phyloP scores from a whole-genome alignment of 1,140 invertebrate species.

The Platyscapa corneri region DNA sequence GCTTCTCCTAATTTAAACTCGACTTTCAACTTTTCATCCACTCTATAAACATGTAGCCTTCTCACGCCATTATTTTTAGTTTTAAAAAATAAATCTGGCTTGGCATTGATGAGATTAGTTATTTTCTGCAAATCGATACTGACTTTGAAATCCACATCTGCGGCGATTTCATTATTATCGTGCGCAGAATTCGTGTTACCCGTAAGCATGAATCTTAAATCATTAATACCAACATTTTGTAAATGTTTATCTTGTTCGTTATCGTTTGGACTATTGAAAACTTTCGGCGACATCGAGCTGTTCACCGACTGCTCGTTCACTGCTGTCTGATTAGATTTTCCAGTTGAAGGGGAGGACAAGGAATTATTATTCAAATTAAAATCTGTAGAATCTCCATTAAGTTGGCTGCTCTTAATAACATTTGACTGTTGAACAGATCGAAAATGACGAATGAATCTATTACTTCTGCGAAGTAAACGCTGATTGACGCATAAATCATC shows the following conservation, averaged over 20 bases:
- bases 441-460: slow-evolving; percentile 41
- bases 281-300: slow-evolving; percentile 40
- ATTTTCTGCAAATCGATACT: slow-evolving; percentile 69
- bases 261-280: background rate
- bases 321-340: slow-evolving; percentile 28
- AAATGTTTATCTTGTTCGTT: slow-evolving; percentile 40
- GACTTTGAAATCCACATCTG: slow-evolving; percentile 58
- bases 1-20: slow-evolving; percentile 29
- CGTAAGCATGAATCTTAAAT: slow-evolving; percentile 30
- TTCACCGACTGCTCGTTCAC: background rate
- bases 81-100: slow-evolving; percentile 61
- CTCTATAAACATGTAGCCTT: slow-evolving; percentile 28
- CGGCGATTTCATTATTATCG: background rate
- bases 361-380: slow-evolving; percentile 15
- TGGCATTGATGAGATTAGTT: slow-evolving; percentile 57
- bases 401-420: background rate
- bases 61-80: slow-evolving; percentile 23
- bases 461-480: slow-evolving; percentile 36
- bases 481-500: slow-evolving; percentile 24
- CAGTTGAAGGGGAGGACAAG: background rate
- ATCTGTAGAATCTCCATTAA: slow-evolving; percentile 25
- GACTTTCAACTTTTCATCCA: slow-evolving; percentile 40
- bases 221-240: slow-evolving; percentile 50
- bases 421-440: slow-evolving; percentile 29
- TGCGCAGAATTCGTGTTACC: slow-evolving; percentile 37